These are phyloP conservation scores for Electrophaes corylata DNA, from an alignment of 2,888 invertebrate species.

Conservation along the genomic window DNA sequence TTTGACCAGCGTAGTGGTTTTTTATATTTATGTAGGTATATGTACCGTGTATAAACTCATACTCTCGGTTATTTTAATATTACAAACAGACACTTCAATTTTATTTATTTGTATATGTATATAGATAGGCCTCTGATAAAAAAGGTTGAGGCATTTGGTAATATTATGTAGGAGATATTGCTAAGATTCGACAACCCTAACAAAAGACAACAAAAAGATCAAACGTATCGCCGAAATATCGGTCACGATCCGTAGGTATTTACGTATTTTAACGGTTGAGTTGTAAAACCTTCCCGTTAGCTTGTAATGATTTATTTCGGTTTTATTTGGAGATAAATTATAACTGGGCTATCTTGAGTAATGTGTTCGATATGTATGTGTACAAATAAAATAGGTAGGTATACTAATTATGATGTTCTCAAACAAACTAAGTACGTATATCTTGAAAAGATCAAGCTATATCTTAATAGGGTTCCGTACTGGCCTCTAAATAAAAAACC, in stretches of 20 bases:
- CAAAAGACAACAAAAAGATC: slow-evolving; percentile 35
- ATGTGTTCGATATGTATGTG: background rate
- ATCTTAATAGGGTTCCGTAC: no score
- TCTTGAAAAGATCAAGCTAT: no score
- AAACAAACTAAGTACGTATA: no score
- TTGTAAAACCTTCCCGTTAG: slow-evolving; percentile 23
- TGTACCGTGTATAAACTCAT: no score
- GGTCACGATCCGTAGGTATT: slow-evolving; percentile 27
- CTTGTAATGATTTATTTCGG: slow-evolving; percentile 15
- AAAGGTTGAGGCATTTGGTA: background rate
- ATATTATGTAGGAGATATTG: background rate
- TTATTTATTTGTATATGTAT: no score
- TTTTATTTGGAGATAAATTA: slow-evolving; percentile 14
- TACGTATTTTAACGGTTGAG: slow-evolving; percentile 23
- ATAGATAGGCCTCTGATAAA: background rate
- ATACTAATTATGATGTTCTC: no score
- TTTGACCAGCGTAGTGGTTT: no score
- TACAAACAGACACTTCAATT: no score
- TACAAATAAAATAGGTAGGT: no score
- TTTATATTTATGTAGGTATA: no score
- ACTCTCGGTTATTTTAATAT: no score
- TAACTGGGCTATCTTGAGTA: slow-evolving; percentile 7
- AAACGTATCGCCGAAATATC: slow-evolving; percentile 35
- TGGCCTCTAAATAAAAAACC: no score
- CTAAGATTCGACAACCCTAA: slow-evolving; percentile 25